phyloP scores from a whole-genome alignment of 2,797 vertebrate genomes.

The Cetoscarus ocellatus region DNA sequence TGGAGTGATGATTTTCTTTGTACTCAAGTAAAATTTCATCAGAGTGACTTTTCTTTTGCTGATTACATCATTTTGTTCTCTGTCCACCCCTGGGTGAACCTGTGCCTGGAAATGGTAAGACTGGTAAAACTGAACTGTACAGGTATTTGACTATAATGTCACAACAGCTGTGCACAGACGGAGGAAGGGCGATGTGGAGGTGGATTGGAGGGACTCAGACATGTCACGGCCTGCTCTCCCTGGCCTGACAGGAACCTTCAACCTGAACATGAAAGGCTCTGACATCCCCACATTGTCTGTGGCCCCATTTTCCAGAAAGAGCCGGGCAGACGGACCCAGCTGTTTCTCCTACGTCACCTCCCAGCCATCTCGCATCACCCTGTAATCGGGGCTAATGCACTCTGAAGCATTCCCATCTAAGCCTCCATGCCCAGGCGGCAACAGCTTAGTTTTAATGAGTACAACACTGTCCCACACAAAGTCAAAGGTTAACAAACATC shows the following conservation, averaged over 20 bases:
- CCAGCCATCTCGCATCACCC: conserved; percentile 71
- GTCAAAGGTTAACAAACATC: conserved; percentile 50
- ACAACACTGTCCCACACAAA: conserved; percentile 30
- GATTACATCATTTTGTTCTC: too few species aligned
- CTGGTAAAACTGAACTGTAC: conserved; percentile 38
- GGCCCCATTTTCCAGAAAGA: conserved; percentile 68
- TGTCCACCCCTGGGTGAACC: too few species aligned
- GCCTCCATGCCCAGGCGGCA: conserved; percentile 55
- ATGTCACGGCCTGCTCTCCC: conserved; percentile 75
- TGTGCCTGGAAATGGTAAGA: background rate
- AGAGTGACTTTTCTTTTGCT: too few species aligned
- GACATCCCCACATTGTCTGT: conserved; percentile 77
- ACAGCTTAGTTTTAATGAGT: conserved; percentile 58
- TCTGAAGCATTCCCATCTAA: conserved; percentile 71
- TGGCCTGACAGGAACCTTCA: conserved; percentile 79
- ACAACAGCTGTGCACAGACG: conserved; percentile 51
- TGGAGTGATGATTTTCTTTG: too few species aligned
- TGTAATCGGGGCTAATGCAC: conserved; percentile 79
- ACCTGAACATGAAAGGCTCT: conserved; percentile 83
- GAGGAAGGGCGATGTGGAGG: conserved; percentile 47
- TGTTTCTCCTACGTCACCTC: conserved; percentile 78
- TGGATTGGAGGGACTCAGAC: conserved; percentile 50
- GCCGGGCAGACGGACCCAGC: conserved; percentile 72
- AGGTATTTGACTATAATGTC: conserved; percentile 49
- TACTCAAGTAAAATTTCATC: too few species aligned